phyloP scores from a whole-genome alignment of 2,797 vertebrate species.

The Tapirus indicus region DNA sequence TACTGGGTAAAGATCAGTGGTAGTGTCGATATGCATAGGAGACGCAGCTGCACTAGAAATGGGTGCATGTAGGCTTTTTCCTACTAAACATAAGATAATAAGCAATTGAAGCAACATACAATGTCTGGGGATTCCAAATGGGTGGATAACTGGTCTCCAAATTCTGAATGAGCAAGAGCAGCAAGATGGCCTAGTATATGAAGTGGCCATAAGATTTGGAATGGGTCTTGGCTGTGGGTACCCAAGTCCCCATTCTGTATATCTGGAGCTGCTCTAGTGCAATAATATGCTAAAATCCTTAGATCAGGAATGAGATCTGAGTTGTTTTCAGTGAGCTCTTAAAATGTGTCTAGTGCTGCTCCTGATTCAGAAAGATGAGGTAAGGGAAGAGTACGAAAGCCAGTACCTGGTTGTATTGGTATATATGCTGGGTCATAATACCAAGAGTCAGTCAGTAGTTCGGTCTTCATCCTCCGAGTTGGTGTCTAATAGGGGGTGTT shows the following conservation, averaged over 20 bases:
- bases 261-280: background rate
- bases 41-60: background rate
- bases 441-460: background rate
- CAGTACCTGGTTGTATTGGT: background rate
- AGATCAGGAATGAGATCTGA: background rate
- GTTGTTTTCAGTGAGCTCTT: background rate
- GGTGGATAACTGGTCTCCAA: background rate
- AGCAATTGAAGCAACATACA: background rate
- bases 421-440: background rate
- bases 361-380: background rate
- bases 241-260: background rate
- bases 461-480: background rate
- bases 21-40: background rate
- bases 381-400: no score
- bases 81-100: background rate
- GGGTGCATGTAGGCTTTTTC: background rate
- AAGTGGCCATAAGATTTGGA: background rate
- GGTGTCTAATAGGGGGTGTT: background rate
- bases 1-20: background rate
- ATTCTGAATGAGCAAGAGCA: background rate
- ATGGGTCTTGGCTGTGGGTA: background rate
- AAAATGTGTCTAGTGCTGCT: background rate
- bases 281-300: background rate
- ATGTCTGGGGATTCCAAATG: background rate
- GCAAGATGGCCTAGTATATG: background rate